These are phyloP conservation scores for Pangasianodon hypophthalmus DNA, from an alignment of 2,113 vertebrate genomes.

Conservation along the genomic window DNA sequence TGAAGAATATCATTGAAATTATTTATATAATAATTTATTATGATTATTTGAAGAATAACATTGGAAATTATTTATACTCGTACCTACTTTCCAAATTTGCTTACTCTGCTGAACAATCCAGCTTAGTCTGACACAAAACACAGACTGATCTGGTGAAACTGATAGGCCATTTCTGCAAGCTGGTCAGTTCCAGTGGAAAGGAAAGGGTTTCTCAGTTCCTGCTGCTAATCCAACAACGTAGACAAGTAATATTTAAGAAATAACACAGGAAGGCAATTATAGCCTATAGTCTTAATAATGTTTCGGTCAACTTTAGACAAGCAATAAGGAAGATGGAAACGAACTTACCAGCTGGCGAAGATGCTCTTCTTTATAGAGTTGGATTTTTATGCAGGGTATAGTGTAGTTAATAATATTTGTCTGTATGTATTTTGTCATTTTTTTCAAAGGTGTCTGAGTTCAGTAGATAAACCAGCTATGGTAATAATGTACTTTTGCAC, in stretches of 20 bases:
- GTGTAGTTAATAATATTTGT: neutral
- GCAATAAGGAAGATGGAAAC: neutral
- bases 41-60: too few relatives aligned
- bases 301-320: too few relatives aligned
- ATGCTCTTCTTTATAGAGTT: neutral
- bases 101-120: neutral
- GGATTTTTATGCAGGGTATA: neutral
- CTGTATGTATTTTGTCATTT: neutral
- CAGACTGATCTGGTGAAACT: neutral
- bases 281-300: too few relatives aligned
- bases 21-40: neutral
- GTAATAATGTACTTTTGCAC: conserved; percentile 33
- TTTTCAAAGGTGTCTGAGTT: neutral
- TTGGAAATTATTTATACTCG: neutral
- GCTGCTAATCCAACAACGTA: neutral
- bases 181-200: neutral
- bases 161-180: neutral
- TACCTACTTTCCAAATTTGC: neutral
- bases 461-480: conserved; percentile 4
- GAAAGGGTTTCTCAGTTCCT: neutral
- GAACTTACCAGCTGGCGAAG: neutral
- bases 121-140: neutral
- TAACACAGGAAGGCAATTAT: too few relatives aligned
- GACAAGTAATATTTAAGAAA: neutral
- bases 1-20: neutral